Evolutionary conservation across 2,113 vertebrate species (phyloP).

Genomic region (Dromas ardeola): DNA sequence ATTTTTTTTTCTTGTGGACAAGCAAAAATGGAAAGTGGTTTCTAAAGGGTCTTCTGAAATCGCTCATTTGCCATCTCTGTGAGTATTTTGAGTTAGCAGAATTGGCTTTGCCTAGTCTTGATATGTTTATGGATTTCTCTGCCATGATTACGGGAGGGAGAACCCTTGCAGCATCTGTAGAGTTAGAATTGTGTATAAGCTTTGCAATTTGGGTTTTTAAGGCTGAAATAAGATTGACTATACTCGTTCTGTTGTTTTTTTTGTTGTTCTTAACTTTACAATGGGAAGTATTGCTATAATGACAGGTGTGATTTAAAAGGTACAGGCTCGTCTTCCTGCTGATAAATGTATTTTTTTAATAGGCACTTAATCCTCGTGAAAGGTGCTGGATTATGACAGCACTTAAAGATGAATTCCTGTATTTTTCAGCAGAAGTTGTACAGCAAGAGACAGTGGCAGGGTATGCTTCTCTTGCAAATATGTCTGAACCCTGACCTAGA

Average conservation of each 20-base stretch:
- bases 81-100: neutral
- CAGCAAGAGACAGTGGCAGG: neutral
- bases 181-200: neutral
- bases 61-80: neutral
- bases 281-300: neutral
- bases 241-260: neutral
- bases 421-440: constrained; percentile 42
- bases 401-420: constrained; percentile 40
- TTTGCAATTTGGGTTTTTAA: neutral
- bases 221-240: neutral
- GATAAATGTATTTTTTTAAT: constrained; percentile 59
- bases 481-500: constrained; percentile 54
- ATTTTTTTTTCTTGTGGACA: neutral
- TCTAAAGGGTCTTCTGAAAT: neutral
- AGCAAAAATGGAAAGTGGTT: neutral
- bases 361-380: constrained; percentile 56
- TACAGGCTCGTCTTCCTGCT: neutral
- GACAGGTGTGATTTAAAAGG: constrained; percentile 38
- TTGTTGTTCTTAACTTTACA: constrained; percentile 3
- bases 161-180: neutral
- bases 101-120: neutral
- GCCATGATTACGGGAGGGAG: neutral
- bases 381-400: constrained; percentile 38
- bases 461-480: neutral
- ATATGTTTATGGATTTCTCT: neutral